Evolutionary conservation across 1,140 invertebrate genomes (phyloP), one percentile per base, ranked within the genome.

Genomic region (Eriocheir sinensis): DNA sequence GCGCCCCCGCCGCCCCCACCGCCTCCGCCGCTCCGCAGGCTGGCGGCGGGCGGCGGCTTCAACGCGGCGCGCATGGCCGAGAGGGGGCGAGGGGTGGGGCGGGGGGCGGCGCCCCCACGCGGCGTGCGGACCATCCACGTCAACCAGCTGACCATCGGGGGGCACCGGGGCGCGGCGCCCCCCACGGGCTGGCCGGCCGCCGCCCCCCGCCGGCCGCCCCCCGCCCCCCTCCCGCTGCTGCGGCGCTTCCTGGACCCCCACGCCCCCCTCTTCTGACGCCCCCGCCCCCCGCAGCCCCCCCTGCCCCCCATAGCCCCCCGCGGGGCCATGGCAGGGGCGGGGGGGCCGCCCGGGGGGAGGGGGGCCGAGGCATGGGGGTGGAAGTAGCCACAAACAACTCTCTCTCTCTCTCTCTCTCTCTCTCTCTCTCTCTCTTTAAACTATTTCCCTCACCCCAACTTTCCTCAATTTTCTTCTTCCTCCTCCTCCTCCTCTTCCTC

Each of bases 131-230:
- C 83, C 80, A 94, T 94, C 32, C 89, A 94, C 53, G 94, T 94
- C 15, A 94, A 94, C 72, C 94, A 91, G 38, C 81, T 94, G 9
- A 94, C 94, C 41, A 94, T 94, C 36, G 94, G 94, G 34, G 94
- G 94, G 21, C 91, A 92, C 94, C 40, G 89, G 44, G 94, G 85
- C 80, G 38, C 85, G 15, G 41, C 40, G 21, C 40, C 53, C 36
- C 32, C 32, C 53, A 34, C 94, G n/a, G 40, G 89, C n/a, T 94
- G 94, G 94, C 94, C 91, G 81, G 94, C 94, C 36, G 36, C 89
- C 15, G 79, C 89, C 48, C 89, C 89, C 48, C 89, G 40, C 34
- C 89, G 40, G 27, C 44, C 44, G 12, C 88, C 41, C 27, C 94
- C 90, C 79, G 17, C 88, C 89, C 21, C 94, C 38, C 94, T 90